These are phyloP conservation scores for Cephus runcator DNA, from an alignment of 2,888 invertebrate species.

Conservation along the genomic window DNA sequence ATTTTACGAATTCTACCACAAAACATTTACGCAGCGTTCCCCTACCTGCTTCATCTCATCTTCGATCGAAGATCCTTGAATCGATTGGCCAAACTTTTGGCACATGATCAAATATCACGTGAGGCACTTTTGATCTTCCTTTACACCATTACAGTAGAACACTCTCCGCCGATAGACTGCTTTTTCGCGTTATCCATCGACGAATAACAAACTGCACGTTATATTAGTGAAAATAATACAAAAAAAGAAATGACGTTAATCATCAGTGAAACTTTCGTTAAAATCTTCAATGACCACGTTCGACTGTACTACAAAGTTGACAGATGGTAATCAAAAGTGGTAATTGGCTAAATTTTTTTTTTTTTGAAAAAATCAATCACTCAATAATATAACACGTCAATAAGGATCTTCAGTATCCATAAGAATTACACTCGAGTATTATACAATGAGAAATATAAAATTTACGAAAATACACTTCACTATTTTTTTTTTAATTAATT, in stretches of 20 bases:
- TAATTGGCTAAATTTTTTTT: background rate
- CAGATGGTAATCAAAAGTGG: background rate
- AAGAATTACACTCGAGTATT: background rate
- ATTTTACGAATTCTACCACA: background rate
- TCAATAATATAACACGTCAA: background rate
- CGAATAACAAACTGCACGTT: background rate
- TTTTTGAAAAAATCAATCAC: background rate
- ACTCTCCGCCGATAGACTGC: background rate
- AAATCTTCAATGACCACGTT: constrained; percentile 11
- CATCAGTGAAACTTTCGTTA: constrained; percentile 8
- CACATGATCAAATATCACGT: background rate
- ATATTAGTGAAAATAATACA: background rate
- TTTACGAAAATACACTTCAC: background rate
- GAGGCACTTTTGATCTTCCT: background rate
- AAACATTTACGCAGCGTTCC: background rate
- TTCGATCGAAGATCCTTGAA: background rate
- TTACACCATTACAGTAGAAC: background rate
- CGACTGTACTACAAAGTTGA: background rate
- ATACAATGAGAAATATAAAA: background rate
- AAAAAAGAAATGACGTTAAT: background rate
- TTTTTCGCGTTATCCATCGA: background rate
- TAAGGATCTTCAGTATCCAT: background rate
- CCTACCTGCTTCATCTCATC: background rate
- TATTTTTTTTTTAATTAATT: background rate
- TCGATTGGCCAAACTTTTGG: background rate